Percentiles rank a stretch among this genome's conserved stretches.
Evolutionary conservation across 1,140 invertebrate genomes (phyloP).

Genomic region (Dysdera silvatica): DNA sequence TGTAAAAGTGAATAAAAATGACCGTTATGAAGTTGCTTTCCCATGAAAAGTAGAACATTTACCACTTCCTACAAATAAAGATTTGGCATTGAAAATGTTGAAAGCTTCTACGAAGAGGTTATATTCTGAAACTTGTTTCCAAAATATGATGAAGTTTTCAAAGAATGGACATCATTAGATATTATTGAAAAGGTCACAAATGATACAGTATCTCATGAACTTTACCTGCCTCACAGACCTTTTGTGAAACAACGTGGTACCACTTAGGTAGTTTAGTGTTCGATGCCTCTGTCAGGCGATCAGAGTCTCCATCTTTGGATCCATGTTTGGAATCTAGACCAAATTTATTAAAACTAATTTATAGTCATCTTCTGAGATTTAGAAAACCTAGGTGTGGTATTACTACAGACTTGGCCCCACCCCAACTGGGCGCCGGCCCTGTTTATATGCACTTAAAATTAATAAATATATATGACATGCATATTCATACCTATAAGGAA

Average conservation of each 20-base stretch:
- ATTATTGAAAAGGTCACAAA: no score
- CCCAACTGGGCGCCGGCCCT: no score
- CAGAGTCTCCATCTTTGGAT: background rate
- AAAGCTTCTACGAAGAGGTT: background rate
- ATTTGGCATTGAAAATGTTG: background rate
- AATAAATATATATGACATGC: no score
- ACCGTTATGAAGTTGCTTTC: background rate
- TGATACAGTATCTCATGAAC: no score
- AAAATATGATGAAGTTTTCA: no score
- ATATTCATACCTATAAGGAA: no score
- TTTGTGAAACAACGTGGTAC: background rate
- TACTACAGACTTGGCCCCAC: no score
- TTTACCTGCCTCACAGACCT: background rate
- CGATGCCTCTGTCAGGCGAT: background rate
- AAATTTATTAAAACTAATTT: background rate
- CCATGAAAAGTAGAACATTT: background rate
- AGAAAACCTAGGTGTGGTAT: background rate
- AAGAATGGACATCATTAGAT: no score
- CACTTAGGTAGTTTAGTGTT: background rate
- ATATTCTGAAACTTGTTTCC: no score
- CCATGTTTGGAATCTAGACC: background rate
- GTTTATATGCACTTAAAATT: no score
- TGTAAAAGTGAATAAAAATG: background rate
- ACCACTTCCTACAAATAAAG: background rate
- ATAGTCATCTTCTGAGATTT: background rate